Base-by-base conservation (phyloP, 2,113 vertebrate genomes). In the Gallinago paraguaiae region DNA sequence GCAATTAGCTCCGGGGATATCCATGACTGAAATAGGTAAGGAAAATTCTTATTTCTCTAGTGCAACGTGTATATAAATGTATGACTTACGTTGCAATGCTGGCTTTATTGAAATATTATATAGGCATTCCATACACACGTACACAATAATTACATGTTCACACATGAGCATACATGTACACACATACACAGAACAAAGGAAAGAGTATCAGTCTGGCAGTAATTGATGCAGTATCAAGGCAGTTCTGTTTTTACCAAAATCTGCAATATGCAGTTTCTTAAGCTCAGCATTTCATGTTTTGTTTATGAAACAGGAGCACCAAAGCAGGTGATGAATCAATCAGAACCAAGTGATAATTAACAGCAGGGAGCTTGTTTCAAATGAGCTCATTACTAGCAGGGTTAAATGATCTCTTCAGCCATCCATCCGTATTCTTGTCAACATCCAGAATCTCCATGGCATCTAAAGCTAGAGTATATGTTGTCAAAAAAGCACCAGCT, bases 1-100 rank as follows among this genome's bases (percentile, higher is more conserved):
- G 94, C 99, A 99, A 50, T 98, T 99, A 98, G 98, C 98, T 63
- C 98, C 98, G 71, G 98, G 98, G 97, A 99, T 97, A 98, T 98
- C 98, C 90, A 99, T 99, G 98, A 98, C 98, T 64, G 99, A 99
- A 97, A 98, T 99, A 61, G 99, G 99, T 99, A 99, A 97, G 98
- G 93, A 71, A 92, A 89, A 71, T 46, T 86, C 59, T 63, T 84
- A 30, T 60, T 94, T 24, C 33, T 75, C 6, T 31, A 30, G 56
- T 33, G 28, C 39, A 85, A 23, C 70, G 8, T 69, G 11, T 71
- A 5, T 56, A 22, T 28, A 16, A 39, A 39, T 11, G 39, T 68
- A 6, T 59, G 84, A 84, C 12, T 19, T 67, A 60, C 43, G 28
- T 39, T 54, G 23, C 46, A 75, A 17, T 54, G 37, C 5, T 75